These are phyloP conservation scores for Homalodisca vitripennis DNA, from an alignment of 1,140 invertebrate species.

Conservation along the genomic window DNA sequence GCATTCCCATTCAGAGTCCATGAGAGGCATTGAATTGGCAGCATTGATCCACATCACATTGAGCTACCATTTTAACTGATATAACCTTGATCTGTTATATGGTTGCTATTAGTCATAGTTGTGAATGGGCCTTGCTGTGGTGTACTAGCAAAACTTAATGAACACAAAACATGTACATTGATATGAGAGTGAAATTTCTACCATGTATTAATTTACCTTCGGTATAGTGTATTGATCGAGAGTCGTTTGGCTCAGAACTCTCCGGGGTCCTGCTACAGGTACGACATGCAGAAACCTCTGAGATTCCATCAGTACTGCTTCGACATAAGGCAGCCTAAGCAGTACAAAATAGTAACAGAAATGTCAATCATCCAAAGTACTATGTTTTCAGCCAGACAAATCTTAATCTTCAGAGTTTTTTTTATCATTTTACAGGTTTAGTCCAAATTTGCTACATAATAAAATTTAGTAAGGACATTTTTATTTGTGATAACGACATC, in stretches of 20 bases:
- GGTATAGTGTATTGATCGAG: slow-evolving; percentile 66
- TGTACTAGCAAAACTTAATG: not conserved
- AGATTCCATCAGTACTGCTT: slow-evolving; percentile 65
- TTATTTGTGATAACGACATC: too few species aligned
- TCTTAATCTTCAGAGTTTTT: too few species aligned
- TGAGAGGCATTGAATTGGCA: too few species aligned
- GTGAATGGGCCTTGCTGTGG: not conserved
- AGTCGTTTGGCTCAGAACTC: slow-evolving; percentile 57
- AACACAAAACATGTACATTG: not conserved
- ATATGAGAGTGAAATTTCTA: not conserved
- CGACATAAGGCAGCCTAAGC: slow-evolving; percentile 59
- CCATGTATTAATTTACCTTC: slow-evolving; percentile 50
- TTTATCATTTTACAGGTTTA: too few species aligned
- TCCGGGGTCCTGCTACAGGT: slow-evolving; percentile 66
- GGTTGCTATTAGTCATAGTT: not conserved
- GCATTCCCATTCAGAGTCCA: too few species aligned
- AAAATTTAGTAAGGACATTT: too few species aligned
- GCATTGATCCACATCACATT: too few species aligned
- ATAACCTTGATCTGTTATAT: not conserved
- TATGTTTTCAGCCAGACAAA: too few species aligned
- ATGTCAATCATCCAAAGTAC: too few species aligned
- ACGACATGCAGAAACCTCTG: slow-evolving; percentile 60
- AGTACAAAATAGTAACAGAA: too few species aligned
- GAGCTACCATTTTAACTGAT: too few species aligned
- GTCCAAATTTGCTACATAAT: too few species aligned